Percentiles rank a stretch among this genome's conserved stretches.
Evolutionary conservation across 2,888 invertebrate species (phyloP).

Genomic region (Heteropelma amictum): DNA sequence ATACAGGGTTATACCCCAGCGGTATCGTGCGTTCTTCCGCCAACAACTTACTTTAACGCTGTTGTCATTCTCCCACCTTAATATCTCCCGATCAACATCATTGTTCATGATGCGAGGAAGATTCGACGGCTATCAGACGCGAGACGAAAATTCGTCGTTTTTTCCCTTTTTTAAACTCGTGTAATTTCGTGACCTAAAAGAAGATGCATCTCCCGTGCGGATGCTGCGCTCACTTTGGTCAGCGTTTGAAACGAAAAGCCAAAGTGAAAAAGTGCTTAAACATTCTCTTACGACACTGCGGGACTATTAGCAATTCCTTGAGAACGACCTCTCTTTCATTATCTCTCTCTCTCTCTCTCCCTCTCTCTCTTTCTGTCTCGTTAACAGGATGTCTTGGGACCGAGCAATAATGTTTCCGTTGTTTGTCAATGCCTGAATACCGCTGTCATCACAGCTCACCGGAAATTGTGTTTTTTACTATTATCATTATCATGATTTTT

Average conservation of each 20-base stretch:
- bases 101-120: neutral
- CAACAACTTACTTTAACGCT: neutral
- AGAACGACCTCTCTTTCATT: neutral
- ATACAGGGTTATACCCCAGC: no score
- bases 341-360: neutral
- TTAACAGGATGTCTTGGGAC: conserved; percentile 42
- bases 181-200: conserved; percentile 14
- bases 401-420: conserved; percentile 52
- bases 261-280: no score
- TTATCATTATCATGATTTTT: neutral
- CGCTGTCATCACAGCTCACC: conserved; percentile 17
- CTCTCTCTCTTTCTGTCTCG: conserved; percentile 6
- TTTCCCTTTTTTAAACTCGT: neutral
- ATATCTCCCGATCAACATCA: neutral
- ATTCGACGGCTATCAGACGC: conserved; percentile 9
- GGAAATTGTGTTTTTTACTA: conserved; percentile 7
- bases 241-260: no score
- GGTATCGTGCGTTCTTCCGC: no score
- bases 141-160: conserved; percentile 12
- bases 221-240: no score
- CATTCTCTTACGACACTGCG: conserved; percentile 16
- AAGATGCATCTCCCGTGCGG: conserved; percentile 29
- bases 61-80: neutral
- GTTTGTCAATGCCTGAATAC: conserved; percentile 43
- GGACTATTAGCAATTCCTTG: conserved; percentile 2